phyloP scores from a whole-genome alignment of 2,888 invertebrate species.

The Drosophila bunnanda region DNA sequence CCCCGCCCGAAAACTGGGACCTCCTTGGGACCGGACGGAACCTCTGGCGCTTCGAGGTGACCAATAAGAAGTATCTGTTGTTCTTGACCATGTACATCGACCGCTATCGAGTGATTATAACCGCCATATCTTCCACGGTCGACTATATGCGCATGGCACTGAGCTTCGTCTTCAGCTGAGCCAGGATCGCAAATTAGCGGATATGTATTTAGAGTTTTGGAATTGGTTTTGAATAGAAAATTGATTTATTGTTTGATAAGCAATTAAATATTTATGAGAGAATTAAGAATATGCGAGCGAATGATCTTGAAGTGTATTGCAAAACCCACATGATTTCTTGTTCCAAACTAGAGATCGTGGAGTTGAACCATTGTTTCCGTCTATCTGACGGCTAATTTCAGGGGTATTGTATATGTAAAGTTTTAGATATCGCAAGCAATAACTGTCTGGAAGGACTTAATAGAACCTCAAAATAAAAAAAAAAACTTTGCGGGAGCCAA shows the following conservation, averaged over 20 bases:
- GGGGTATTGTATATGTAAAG: too few species aligned
- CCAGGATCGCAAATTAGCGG: background rate
- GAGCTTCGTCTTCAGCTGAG: slow-evolving; percentile 55
- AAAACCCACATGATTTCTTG: background rate
- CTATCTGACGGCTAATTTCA: too few species aligned
- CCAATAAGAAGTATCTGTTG: slow-evolving; percentile 62
- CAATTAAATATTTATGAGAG: background rate
- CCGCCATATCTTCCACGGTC: slow-evolving; percentile 73
- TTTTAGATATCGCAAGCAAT: too few species aligned
- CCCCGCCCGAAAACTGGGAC: slow-evolving; percentile 51
- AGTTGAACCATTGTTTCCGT: too few species aligned
- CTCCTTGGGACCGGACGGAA: slow-evolving; percentile 52
- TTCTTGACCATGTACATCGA: slow-evolving; percentile 72
- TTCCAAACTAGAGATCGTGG: too few species aligned
- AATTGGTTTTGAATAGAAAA: background rate
- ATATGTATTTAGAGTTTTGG: background rate
- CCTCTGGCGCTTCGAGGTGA: slow-evolving; percentile 59
- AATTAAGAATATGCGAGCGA: background rate
- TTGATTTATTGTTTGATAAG: background rate
- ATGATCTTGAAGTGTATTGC: background rate
- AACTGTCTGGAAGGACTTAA: too few species aligned
- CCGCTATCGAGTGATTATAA: slow-evolving; percentile 68
- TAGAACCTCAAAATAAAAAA: too few species aligned
- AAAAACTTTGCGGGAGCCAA: too few species aligned
- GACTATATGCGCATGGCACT: slow-evolving; percentile 79